Evolutionary conservation across 2,888 invertebrate species (phyloP), one percentile per base, ranked within the genome.

Genomic region (Papilio demoleus): DNA sequence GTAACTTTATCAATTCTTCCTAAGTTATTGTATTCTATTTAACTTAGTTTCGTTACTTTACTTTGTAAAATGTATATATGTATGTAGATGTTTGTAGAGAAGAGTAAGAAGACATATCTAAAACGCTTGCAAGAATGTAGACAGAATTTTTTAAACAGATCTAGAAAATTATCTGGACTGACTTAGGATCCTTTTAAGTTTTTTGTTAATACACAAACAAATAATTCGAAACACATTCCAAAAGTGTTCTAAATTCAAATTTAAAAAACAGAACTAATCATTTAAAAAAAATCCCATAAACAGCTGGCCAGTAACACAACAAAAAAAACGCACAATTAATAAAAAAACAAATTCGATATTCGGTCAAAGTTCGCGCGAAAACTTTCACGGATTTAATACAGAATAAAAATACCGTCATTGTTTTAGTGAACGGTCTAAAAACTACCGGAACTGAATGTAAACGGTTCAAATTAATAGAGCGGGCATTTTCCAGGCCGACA

Each of bases 381-480:
- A 61, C 61, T 67, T 60, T 67, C 40, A 70, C 60, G 64, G 70
- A 67, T 68, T 56, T 62, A 70, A 66, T 70, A 68, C 68, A 62
- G 58, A 62, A 65, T 77, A 78, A 73, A 67, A 58, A 42, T 42
- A 17, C 60, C 50, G 63, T 76, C 77, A 85, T 85, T 86, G 87
- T 85, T 83, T 83, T 80, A 83, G 77, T 76, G 72, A 17, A 73
- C 75, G 74, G 76, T 75, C 74, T 79, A 78, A 81, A 80, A 80
- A 77, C 73, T 60, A 72, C 79, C 82, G 80, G 80, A 79, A 80
- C 79, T 76, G 74, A 50, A 80, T 77, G 74, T 75, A 79, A 76
- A 78, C 79, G 77, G 73, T 72, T 79, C 76, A 77, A 82, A 82
- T 85, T 86, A 85, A 83, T 86, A 85, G 86, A 80, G 79, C 80